Base-by-base conservation (phyloP, 2,888 invertebrate genomes). In the Chrysotoxum bicinctum region DNA sequence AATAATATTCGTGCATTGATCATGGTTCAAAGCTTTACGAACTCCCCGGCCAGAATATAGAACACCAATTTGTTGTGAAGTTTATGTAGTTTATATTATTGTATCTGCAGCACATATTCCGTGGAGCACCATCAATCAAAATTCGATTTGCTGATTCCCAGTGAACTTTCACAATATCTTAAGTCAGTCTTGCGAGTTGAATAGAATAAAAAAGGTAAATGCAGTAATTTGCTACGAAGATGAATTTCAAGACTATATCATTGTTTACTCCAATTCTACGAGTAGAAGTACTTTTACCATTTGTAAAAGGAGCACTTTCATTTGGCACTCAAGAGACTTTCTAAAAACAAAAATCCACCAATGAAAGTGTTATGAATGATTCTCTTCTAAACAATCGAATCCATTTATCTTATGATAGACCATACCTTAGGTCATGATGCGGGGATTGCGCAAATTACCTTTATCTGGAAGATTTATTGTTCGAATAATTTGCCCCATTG, bases 401-500 rank as follows among this genome's bases (percentile, higher is more conserved):
- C 60, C 72, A 85, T 85, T 85, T 76, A 76, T 80, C 73, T 66
- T 23, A 23, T 30, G n/a, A 9, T 21, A 62, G 30, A 26, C 64
- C 56, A 54, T n/a, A 69, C 58, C n/a, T n/a, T 5, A 35, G 43
- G 32, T 56, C 37, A 37, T 45, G 23, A 60, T 60, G 37, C 10
- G 43, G 35, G n/a, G 21, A 45, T 68, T 43, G 32, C 10, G 50
- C 66, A 30, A 66, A 84, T 73, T 40, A 74, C 23, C 69, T 52
- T n/a, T 75, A 74, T 75, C 75, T 75, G 32, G 19, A 54, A 72
- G 84, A 85, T 80, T 85, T 80, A 85, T 76, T 85, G 72, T 75
- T 43, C 14, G 23, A 48, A 54, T 30, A 35, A 35, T 32, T 40
- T 64, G 64, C 62, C 14, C 35, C 74, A 37, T 30, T 54, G 62